Percentiles rank a stretch among this genome's conserved stretches.
These are phyloP conservation scores for Orycteropus afer DNA, from an alignment of 2,113 vertebrate species.

Conservation along the genomic window DNA sequence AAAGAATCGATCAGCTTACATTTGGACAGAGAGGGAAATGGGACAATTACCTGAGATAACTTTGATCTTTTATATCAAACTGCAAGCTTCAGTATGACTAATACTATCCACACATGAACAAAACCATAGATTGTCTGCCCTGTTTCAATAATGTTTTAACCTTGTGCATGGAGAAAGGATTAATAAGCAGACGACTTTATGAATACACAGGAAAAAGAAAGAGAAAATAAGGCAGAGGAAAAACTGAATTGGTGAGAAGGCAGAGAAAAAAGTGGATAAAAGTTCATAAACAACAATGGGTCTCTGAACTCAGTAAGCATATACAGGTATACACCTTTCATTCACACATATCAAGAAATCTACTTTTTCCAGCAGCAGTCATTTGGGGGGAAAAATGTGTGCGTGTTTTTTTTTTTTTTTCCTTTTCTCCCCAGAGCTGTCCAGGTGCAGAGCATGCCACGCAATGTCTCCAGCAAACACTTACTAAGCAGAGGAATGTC, in stretches of 20 bases:
- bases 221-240: background rate
- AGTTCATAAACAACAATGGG: background rate
- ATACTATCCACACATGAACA: background rate
- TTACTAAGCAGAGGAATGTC: background rate
- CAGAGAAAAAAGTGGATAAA: background rate
- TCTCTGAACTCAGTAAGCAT: background rate
- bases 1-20: background rate
- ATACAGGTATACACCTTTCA: background rate
- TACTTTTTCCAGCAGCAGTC: background rate
- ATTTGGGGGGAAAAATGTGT: no score
- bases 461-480: background rate
- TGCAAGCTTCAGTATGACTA: background rate
- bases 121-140: background rate
- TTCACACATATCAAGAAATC: background rate
- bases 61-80: background rate
- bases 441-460: background rate
- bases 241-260: background rate
- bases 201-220: background rate
- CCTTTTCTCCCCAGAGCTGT: background rate
- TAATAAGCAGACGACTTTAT: background rate
- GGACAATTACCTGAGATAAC: background rate
- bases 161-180: background rate
- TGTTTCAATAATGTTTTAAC: background rate
- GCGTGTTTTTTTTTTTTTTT: no score
- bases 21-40: background rate